Conservation (phyloP, 1,140 invertebrate species). For the Colletes latitarsis region DNA sequence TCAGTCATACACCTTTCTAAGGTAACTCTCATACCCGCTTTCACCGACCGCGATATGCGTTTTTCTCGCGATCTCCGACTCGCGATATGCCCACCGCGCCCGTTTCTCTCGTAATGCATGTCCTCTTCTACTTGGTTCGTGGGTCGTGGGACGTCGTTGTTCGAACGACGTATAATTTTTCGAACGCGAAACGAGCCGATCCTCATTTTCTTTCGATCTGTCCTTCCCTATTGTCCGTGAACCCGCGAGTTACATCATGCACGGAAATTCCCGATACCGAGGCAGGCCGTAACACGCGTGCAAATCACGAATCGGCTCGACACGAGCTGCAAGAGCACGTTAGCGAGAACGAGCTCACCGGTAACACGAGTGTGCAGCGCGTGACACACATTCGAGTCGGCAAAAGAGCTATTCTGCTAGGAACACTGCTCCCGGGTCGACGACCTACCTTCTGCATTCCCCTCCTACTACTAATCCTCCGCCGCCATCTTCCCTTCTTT, state of each 20-base stretch:
- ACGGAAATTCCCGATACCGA: too few species aligned
- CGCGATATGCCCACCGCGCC: background rate
- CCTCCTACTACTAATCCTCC: conserved; percentile 1
- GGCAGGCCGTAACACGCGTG: too few species aligned
- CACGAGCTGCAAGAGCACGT: background rate
- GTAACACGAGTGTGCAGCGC: conserved; percentile 37
- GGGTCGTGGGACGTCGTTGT: too few species aligned
- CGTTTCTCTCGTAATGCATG: too few species aligned
- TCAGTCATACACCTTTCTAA: conserved; percentile 22
- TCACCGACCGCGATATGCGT: conserved; percentile 32
- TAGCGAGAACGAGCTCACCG: conserved; percentile 16
- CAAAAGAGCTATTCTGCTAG: conserved; percentile 67
- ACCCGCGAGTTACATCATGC: too few species aligned
- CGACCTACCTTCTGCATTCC: conserved; percentile 48
- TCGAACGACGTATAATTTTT: too few species aligned
- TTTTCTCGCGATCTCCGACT: too few species aligned
- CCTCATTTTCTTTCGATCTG: background rate
- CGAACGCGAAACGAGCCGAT: background rate
- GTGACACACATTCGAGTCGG: conserved; percentile 65
- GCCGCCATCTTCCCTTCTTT: background rate
- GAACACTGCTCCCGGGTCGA: conserved; percentile 59
- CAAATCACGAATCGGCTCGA: background rate
- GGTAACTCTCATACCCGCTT: conserved; percentile 18
- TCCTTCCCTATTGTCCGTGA: too few species aligned
- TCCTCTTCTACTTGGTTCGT: too few species aligned